These are phyloP conservation scores for Gymnarchus niloticus DNA, from an alignment of 2,113 vertebrate genomes.

Conservation along the genomic window DNA sequence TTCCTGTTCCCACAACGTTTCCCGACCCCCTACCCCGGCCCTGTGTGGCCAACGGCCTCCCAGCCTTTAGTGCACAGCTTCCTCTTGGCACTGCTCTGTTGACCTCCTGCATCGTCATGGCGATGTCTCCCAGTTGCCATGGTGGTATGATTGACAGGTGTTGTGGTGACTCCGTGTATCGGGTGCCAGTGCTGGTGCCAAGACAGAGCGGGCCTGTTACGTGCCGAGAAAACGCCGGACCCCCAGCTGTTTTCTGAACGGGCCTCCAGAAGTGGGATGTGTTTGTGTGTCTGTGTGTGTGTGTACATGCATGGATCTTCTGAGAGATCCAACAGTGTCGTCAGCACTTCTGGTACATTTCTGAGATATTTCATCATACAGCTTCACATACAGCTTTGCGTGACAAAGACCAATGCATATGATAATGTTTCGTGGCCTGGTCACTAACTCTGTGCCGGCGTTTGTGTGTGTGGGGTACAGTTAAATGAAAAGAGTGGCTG, in stretches of 20 bases:
- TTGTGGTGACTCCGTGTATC: conserved; percentile 43
- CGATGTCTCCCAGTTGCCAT: conserved; percentile 53
- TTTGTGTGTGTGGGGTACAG: not conserved
- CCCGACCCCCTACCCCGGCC: conserved; percentile 31
- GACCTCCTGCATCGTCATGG: conserved; percentile 47
- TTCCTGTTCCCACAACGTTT: conserved; percentile 51
- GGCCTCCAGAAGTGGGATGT: not conserved
- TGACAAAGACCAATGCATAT: not conserved
- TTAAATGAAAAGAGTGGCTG: not conserved
- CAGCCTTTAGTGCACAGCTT: conserved; percentile 60
- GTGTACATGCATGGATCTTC: not conserved
- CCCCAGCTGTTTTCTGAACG: not conserved
- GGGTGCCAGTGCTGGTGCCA: conserved; percentile 10
- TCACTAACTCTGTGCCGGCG: not conserved
- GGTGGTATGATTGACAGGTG: conserved; percentile 57
- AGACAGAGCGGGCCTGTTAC: not conserved
- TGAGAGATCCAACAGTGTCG: not conserved
- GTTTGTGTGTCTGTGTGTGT: not conserved
- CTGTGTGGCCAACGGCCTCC: conserved; percentile 26
- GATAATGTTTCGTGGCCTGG: not conserved
- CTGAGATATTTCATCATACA: conserved; percentile 3
- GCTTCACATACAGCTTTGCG: too few species aligned
- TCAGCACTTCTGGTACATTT: conserved; percentile 5
- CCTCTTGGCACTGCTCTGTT: conserved; percentile 52
- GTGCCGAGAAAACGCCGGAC: not conserved